Evolutionary conservation across 2,888 invertebrate species (phyloP), one percentile per base, ranked within the genome.

Genomic region (Ypsolopha scabrella): DNA sequence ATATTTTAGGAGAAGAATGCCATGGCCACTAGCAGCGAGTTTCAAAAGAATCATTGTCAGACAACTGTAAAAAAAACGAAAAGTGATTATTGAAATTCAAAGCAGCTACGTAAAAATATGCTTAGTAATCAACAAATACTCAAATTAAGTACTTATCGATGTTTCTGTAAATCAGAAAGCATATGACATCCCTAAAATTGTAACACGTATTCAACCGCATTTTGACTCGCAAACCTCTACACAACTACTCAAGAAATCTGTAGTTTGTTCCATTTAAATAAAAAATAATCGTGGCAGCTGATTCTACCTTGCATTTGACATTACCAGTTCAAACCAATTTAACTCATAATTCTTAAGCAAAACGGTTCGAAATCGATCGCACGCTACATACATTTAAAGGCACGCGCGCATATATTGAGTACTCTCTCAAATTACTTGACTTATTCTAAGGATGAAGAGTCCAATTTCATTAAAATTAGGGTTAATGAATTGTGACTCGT

Each of bases 211-310:
- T 70, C 68, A 76, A 78, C 78, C 75, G 72, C 75, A 75, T 78
- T 76, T 69, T 73, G 72, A 72, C 71, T 76, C 67, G 82, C 80
- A 64, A 81, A 81, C 24, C 24, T 24, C 24, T 24, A 24, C 66
- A 69, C 24, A 72, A 63, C 57, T 67, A 67, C 70, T 70, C 68
- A 71, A 75, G 68, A 63, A 71, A 80, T n/a, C n/a, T 77, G 72
- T 76, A 72, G 76, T 78, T 76, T 75, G 75, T 75, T 76, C 61
- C 65, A 71, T 71, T 71, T 74, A 71, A 75, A 80, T 75, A 76
- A 68, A 67, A 63, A 70, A 63, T 64, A 56, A 62, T 60, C 45
- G 43, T 65, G 72, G 76, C 82, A 82, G 82, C 82, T 83, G 82
- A 81, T 65, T 73, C 43, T 43, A 43, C 24, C 24, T 24, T 24